Conservation (phyloP, 1,140 invertebrate species). For the Coelopa frigida region DNA sequence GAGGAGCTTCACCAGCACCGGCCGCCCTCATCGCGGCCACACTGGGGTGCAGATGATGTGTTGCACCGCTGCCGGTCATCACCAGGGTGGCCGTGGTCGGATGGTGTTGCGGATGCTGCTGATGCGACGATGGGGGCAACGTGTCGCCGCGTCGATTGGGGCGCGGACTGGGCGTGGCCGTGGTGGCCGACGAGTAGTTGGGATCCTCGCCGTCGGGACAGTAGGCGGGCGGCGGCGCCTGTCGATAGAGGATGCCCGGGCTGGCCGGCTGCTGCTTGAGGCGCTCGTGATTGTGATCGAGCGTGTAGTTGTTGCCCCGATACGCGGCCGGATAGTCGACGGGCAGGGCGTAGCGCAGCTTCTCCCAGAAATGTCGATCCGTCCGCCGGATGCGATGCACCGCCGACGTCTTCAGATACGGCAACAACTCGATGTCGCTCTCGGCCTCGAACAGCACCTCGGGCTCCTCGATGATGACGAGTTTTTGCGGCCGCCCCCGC, state of each 20-base stretch:
- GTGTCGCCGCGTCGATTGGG: constrained; percentile 51
- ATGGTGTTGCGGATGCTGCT: constrained; percentile 48
- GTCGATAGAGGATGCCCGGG: constrained; percentile 42
- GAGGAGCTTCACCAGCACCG: neutral
- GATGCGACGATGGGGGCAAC: constrained; percentile 44
- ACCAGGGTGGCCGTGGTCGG: constrained; percentile 56
- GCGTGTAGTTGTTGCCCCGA: constrained; percentile 54
- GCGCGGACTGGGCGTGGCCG: constrained; percentile 55
- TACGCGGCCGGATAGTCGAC: constrained; percentile 48
- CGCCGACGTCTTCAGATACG: constrained; percentile 81
- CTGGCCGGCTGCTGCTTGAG: constrained; percentile 54
- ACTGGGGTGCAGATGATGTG: constrained; percentile 45
- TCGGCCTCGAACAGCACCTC: constrained; percentile 65
- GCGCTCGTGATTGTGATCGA: constrained; percentile 53
- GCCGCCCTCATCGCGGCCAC: constrained; percentile 22
- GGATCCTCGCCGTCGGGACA: constrained; percentile 47
- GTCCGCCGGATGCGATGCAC: constrained; percentile 75
- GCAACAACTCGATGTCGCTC: constrained; percentile 75
- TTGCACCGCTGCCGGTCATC: constrained; percentile 72
- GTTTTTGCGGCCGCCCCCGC: constrained; percentile 67
- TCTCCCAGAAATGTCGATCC: constrained; percentile 86
- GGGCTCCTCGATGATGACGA: constrained; percentile 77
- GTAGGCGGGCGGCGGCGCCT: constrained; percentile 44
- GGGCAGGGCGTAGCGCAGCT: constrained; percentile 80
- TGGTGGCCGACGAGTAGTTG: constrained; percentile 56